phyloP scores from a whole-genome alignment of 2,113 vertebrate genomes.

The Xiphophorus hellerii region DNA sequence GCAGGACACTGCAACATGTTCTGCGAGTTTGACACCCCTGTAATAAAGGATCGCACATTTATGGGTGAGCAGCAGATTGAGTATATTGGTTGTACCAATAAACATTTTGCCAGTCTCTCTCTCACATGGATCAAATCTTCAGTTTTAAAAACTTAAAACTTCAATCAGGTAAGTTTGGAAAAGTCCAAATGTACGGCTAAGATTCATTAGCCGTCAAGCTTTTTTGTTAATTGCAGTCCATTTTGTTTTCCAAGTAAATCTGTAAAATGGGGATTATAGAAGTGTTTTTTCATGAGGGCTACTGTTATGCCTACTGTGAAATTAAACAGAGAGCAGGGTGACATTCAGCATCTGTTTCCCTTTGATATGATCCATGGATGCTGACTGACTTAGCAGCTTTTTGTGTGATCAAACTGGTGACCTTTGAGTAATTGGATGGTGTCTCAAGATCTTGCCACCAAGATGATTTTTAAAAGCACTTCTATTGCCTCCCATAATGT shows the following conservation, averaged over 20 bases:
- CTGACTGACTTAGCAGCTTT: constrained; percentile 46
- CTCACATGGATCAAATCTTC: too few species aligned
- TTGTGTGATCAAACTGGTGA: constrained; percentile 59
- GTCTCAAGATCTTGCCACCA: constrained; percentile 35
- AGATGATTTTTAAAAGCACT: constrained; percentile 1
- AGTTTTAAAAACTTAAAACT: too few species aligned
- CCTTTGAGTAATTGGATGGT: constrained; percentile 65
- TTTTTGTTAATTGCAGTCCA: constrained; percentile 11
- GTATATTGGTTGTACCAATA: too few species aligned
- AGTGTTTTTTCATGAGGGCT: not conserved
- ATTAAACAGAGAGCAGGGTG: constrained; percentile 23
- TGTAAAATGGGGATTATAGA: too few species aligned
- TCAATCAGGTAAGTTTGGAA: too few species aligned
- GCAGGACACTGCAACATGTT: too few species aligned
- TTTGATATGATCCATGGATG: constrained; percentile 43
- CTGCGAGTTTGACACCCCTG: too few species aligned
- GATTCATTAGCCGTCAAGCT: not conserved
- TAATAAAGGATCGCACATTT: too few species aligned
- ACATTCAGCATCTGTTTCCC: constrained; percentile 33
- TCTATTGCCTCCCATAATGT: not conserved
- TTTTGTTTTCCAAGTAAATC: not conserved
- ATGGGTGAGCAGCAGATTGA: too few species aligned
- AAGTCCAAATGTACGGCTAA: too few species aligned
- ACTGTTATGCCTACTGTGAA: constrained; percentile 11
- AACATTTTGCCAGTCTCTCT: too few species aligned